A percentile compares a stretch with the other conserved stretches of the same genome.
Conservation (phyloP, 1,140 invertebrate genomes). For the Neodiprion pinetum region DNA sequence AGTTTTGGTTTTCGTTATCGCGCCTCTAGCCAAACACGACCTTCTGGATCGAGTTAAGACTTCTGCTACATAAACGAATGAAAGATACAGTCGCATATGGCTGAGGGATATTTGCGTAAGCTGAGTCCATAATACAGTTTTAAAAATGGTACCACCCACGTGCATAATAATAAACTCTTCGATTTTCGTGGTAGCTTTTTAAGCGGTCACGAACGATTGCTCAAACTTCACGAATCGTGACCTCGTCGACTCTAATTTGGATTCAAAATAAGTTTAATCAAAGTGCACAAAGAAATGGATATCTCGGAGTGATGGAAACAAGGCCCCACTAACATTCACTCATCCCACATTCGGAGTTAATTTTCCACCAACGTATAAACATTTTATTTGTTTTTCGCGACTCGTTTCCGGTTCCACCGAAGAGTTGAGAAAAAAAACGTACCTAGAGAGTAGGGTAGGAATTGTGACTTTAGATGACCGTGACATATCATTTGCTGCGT, state of each 20-base stretch:
- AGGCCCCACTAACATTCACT: neutral
- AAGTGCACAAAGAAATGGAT: neutral
- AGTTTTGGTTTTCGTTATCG: neutral
- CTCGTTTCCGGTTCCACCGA: too few species aligned
- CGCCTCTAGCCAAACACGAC: neutral
- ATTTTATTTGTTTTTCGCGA: too few species aligned
- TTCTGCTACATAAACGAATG: neutral
- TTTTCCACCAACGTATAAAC: neutral
- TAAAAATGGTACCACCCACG: neutral
- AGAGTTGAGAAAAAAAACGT: too few species aligned
- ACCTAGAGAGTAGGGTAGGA: too few species aligned
- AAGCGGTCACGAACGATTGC: neutral
- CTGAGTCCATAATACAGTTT: neutral
- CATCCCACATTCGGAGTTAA: neutral
- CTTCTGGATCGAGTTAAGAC: neutral
- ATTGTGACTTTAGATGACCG: too few species aligned
- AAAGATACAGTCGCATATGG: neutral
- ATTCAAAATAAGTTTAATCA: neutral
- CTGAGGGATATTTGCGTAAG: neutral
- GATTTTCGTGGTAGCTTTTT: neutral
- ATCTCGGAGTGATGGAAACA: neutral
- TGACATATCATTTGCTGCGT: too few species aligned
- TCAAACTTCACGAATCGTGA: neutral
- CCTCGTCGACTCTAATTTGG: neutral
- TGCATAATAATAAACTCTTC: neutral